phyloP scores from a whole-genome alignment of 2,113 vertebrate species.

The Corythoichthys haematopterus region DNA sequence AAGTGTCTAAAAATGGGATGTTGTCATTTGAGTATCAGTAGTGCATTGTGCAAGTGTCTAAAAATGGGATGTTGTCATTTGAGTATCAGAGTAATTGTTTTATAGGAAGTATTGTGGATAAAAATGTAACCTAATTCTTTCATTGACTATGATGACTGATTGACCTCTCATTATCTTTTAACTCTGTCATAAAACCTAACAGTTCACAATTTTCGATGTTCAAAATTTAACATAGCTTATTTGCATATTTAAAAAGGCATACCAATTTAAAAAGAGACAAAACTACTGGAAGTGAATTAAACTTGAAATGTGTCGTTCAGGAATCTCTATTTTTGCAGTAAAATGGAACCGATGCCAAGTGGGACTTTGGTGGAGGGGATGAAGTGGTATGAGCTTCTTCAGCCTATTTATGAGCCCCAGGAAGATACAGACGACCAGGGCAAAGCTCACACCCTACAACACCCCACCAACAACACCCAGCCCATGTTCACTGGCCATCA shows the following conservation, averaged over 20 bases:
- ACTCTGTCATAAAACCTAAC: too few relatives aligned
- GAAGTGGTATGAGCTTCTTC: constrained; percentile 4
- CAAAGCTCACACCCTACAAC: not conserved
- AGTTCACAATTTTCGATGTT: too few relatives aligned
- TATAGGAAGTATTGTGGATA: too few relatives aligned
- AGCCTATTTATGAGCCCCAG: not conserved
- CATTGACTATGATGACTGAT: too few relatives aligned
- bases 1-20: too few relatives aligned
- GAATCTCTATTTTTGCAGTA: constrained; percentile 1
- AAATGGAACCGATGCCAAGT: not conserved
- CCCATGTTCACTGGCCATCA: not conserved
- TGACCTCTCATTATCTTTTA: too few relatives aligned
- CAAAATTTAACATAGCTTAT: not conserved
- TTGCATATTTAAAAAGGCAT: not conserved
- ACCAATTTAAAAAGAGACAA: not conserved
- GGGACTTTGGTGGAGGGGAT: not conserved
- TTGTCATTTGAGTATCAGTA: too few relatives aligned
- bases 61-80: too few relatives aligned
- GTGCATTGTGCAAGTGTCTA: too few relatives aligned
- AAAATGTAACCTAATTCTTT: too few relatives aligned
- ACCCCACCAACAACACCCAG: not conserved
- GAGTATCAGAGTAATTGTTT: too few relatives aligned
- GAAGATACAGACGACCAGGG: not conserved
- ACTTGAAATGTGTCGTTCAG: not conserved
- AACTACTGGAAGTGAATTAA: not conserved